Evolutionary conservation across 2,888 invertebrate genomes (phyloP).

Genomic region (Noctua fimbriata): DNA sequence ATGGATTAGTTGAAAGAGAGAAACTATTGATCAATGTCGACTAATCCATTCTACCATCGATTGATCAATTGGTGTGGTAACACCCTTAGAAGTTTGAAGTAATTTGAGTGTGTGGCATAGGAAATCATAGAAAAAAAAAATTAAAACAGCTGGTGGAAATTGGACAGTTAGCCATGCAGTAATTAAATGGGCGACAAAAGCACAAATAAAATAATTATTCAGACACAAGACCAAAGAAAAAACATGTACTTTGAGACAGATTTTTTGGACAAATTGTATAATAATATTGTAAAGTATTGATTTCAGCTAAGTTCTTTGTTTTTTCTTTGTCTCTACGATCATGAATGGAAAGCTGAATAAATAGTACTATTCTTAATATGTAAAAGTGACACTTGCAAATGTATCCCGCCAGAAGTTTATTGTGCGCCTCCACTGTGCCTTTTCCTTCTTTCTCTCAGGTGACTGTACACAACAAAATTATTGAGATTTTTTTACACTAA

Average conservation of each 20-base stretch:
- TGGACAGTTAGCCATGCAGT: neutral
- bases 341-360: conserved; percentile 54
- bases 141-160: neutral
- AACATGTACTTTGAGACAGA: conserved; percentile 60
- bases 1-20: too few species aligned
- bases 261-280: neutral
- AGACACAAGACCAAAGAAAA: conserved; percentile 88
- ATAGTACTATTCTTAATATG: conserved; percentile 69
- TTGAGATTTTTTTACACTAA: conserved; percentile 40
- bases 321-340: conserved; percentile 81
- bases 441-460: conserved; percentile 88
- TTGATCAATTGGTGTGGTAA: too few species aligned
- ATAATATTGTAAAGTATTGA: neutral
- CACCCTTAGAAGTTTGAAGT: neutral
- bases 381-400: conserved; percentile 89
- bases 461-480: conserved; percentile 82
- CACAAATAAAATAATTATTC: neutral
- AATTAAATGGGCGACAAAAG: neutral
- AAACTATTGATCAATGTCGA: too few species aligned
- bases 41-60: too few species aligned
- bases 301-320: conserved; percentile 65
- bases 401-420: conserved; percentile 90
- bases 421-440: conserved; percentile 90
- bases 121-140: neutral
- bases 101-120: neutral